A percentile compares a stretch with the other conserved stretches of the same genome.
Conservation (phyloP, 37 sponge, comb jelly and placozoan genomes). For the Beroe forskalii region DNA sequence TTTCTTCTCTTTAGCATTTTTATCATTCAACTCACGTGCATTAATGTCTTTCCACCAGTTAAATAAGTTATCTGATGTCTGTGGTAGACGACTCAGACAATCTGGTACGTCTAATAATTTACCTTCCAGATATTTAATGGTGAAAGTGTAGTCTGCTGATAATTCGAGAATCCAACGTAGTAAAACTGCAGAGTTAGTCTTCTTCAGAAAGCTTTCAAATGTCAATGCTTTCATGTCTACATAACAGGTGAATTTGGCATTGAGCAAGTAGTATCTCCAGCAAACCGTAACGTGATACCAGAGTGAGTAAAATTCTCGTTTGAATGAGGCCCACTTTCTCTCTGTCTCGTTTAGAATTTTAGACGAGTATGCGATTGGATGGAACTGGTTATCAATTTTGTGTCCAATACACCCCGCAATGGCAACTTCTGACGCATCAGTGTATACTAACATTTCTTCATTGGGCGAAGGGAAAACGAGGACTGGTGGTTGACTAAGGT, state of each 20-base stretch:
- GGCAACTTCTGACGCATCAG: slow-evolving; percentile 73
- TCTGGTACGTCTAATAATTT: slow-evolving; percentile 1
- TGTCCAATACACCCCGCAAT: slow-evolving; percentile 70
- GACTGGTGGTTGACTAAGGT: slow-evolving; percentile 67
- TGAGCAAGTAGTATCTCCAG: slow-evolving; percentile 50
- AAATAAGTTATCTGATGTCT: neutral
- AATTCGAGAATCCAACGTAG: slow-evolving; percentile 46
- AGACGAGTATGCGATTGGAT: slow-evolving; percentile 67
- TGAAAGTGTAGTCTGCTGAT: neutral
- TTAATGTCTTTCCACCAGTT: slow-evolving; percentile 2
- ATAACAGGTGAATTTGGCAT: neutral
- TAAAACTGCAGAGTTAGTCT: slow-evolving; percentile 11
- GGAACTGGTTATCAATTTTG: slow-evolving; percentile 59
- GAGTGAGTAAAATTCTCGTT: slow-evolving; percentile 22
- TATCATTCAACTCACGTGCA: too few species aligned
- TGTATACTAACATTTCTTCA: slow-evolving; percentile 67
- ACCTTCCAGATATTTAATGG: slow-evolving; percentile 8
- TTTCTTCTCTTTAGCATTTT: too few species aligned
- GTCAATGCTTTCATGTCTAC: slow-evolving; percentile 40
- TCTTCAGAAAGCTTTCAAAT: neutral
- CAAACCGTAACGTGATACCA: neutral
- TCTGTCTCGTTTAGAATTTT: slow-evolving; percentile 68
- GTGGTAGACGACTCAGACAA: neutral
- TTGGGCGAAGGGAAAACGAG: slow-evolving; percentile 70
- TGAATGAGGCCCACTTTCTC: neutral